Conservation (phyloP, 2,113 vertebrate species). For the Plecturocebus donacophilus region DNA sequence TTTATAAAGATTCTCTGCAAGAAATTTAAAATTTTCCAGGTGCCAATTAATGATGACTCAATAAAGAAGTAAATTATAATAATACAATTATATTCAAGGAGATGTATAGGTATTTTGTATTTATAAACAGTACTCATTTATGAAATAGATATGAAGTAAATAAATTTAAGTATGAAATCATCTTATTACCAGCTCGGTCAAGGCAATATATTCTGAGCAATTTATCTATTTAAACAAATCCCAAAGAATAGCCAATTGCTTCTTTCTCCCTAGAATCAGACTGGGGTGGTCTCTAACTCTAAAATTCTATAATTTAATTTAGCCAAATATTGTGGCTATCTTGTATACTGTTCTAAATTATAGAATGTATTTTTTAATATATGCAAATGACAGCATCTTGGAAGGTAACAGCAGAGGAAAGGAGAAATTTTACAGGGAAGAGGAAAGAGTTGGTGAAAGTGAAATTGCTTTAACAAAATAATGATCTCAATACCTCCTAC, state of each 20-base stretch:
- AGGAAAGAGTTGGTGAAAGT: not conserved
- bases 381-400: not conserved
- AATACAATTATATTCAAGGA: constrained; percentile 1
- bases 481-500: not conserved
- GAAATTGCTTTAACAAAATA: not conserved
- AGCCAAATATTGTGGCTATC: not conserved
- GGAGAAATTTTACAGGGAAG: not conserved
- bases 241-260: not conserved
- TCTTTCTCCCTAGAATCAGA: not conserved
- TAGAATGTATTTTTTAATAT: not conserved
- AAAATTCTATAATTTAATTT: not conserved
- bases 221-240: not conserved
- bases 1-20: not conserved
- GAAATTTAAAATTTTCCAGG: not conserved
- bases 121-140: constrained; percentile 18
- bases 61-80: not conserved
- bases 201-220: not conserved
- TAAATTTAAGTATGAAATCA: not conserved
- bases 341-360: not conserved
- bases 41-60: constrained; percentile 49
- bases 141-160: not conserved
- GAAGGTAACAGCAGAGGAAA: not conserved
- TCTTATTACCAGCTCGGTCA: not conserved
- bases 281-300: not conserved
- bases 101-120: not conserved